A percentile compares a stretch with the other conserved stretches of the same genome.
phyloP scores from a whole-genome alignment of 2,797 vertebrate genomes.

The Amniataba percoides region DNA sequence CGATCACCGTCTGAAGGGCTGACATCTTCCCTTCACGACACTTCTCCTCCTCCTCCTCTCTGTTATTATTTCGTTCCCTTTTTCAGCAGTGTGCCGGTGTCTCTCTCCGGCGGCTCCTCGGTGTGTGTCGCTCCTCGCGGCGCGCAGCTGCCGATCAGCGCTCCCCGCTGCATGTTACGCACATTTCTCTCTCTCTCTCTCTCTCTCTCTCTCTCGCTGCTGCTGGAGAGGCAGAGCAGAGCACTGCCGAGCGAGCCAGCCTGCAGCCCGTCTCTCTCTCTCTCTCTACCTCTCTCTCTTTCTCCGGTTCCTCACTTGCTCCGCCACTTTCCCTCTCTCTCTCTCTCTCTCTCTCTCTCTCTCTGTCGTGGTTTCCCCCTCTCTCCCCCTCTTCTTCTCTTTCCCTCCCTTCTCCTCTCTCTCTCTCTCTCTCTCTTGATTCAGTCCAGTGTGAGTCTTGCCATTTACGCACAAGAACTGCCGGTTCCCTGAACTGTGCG shows the following conservation, averaged over 20 bases:
- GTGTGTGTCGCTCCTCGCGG: constrained; percentile 52
- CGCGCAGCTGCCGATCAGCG: constrained; percentile 71
- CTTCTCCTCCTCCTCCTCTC: constrained; percentile 3
- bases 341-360: constrained; percentile 15
- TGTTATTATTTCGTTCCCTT: too few relatives aligned
- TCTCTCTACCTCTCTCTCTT: constrained; percentile 27
- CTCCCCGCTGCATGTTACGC: constrained; percentile 78
- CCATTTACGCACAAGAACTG: constrained; percentile 65
- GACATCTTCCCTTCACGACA: constrained; percentile 46
- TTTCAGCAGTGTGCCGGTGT: constrained; percentile 14
- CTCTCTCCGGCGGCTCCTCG: constrained; percentile 30
- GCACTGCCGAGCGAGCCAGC: constrained; percentile 74
- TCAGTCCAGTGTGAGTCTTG: constrained; percentile 52
- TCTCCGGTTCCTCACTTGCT: constrained; percentile 1
- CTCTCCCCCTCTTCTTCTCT: not conserved
- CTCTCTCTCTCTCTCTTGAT: constrained; percentile 1
- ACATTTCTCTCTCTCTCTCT: constrained; percentile 66
- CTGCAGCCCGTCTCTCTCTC: constrained; percentile 49
- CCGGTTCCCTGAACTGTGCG: constrained; percentile 39
- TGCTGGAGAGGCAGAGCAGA: constrained; percentile 69
- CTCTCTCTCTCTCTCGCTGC: constrained; percentile 15
- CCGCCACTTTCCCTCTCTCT: constrained; percentile 21
- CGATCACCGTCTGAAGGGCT: constrained; percentile 52
- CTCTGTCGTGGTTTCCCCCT: not conserved
- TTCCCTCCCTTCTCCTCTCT: not conserved